phyloP scores from a whole-genome alignment of 2,113 vertebrate species.

The Vulpes vulpes region DNA sequence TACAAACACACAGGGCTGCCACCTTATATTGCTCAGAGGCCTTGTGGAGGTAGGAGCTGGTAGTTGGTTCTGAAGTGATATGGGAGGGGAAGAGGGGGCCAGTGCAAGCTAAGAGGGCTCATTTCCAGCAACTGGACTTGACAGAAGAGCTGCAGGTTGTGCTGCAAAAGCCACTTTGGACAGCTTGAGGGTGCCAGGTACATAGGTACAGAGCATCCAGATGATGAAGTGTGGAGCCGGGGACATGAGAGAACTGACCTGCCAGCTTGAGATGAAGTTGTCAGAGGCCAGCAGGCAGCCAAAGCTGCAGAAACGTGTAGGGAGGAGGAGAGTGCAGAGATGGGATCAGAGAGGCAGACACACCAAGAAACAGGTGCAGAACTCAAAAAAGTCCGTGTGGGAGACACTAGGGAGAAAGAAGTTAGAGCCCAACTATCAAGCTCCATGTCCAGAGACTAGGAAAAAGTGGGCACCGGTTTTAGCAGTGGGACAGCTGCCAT shows the following conservation, averaged over 20 bases:
- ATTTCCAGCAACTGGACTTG: rapidly evolving
- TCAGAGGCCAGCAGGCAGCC: background rate
- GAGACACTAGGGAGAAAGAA: background rate
- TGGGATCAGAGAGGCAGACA: background rate
- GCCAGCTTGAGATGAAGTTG: too few relatives aligned
- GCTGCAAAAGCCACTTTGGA: background rate
- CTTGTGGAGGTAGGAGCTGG: background rate
- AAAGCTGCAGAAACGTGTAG: background rate
- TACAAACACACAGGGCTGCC: rapidly evolving
- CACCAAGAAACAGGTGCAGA: too few relatives aligned
- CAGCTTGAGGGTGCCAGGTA: background rate
- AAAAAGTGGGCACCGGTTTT: background rate
- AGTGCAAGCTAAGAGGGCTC: rapidly evolving
- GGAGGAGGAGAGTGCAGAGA: background rate
- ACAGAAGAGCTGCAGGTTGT: background rate
- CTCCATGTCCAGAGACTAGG: background rate
- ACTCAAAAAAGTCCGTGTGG: background rate
- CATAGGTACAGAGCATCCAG: background rate
- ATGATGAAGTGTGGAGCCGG: rapidly evolving
- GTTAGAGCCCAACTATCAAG: background rate
- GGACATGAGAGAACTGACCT: background rate
- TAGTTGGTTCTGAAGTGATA: background rate
- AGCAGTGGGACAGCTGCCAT: rapidly evolving
- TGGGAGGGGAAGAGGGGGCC: background rate
- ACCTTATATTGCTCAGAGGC: background rate